Base-by-base conservation (phyloP, 2,888 invertebrate genomes). In the Patella caerulea region DNA sequence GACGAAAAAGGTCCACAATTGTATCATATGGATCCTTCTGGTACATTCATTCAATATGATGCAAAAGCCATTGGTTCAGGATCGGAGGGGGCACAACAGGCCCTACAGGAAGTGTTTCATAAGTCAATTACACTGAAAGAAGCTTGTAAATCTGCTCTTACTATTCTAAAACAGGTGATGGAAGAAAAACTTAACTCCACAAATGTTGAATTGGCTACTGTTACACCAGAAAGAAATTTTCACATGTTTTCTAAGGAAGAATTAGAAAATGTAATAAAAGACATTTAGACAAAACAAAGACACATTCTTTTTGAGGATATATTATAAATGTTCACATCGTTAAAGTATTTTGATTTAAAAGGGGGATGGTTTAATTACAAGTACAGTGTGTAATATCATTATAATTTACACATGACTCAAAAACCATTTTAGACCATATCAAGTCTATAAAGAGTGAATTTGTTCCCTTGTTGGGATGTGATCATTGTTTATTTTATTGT, bases 51-150 rank as follows among this genome's bases (percentile, higher is more conserved):
- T 80, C 96, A 97, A 91, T 99, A 97, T 92, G 96, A 98, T 81
- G 99, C 99, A 55, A 99, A 99, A 93, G 98, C 99, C 3, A 99
- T 99, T 86, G 99, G 99, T 0, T 99, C 99, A 0, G 99, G 99
- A 56, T 98, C 98, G 85, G 99, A 99, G 93, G 99, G 99, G 0
- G 99, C 99, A 73, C 99, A 99, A 92, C 99, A 99, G 92, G 97
- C 97, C 88, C 92, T 95, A 72, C 94, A 95, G 89, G 95, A 95
- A 90, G 93, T 94, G 78, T 95, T 94, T 90, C 92, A 93, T 84
- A 93, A 93, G 93, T 96, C 97, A 34, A 97, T 99, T 96, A 97
- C 96, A 0, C 92, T 99, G 74, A 95, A 95, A 83, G 98, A 99
- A 93, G 99, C 98, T 0, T 95, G 96, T 81, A 97, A 96, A 89